Conservation (phyloP, 2,113 vertebrate genomes). For the Serinus canaria region DNA sequence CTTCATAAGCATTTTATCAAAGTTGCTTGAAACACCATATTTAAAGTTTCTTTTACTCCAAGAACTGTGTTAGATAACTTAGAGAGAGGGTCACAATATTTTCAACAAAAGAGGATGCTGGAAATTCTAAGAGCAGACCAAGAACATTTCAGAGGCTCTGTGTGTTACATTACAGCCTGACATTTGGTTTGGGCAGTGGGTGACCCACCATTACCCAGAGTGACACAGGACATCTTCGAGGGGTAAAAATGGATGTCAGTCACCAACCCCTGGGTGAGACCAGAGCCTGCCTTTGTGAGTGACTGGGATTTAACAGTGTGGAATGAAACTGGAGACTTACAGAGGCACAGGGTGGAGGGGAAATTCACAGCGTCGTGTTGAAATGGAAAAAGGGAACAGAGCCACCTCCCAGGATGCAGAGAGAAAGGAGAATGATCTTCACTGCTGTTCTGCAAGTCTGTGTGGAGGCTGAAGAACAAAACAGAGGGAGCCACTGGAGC, state of each 20-base stretch:
- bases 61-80: background rate
- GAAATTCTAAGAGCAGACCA: background rate
- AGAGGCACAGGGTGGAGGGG: background rate
- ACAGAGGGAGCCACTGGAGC: background rate
- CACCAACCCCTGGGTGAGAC: fast-evolving
- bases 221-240: background rate
- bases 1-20: background rate
- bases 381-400: background rate
- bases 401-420: too few species aligned
- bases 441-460: background rate
- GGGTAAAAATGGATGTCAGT: background rate
- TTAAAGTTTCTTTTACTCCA: background rate
- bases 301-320: background rate
- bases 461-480: background rate
- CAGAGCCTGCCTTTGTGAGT: background rate
- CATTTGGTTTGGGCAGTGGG: background rate
- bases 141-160: background rate
- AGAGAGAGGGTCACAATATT: background rate
- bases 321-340: background rate
- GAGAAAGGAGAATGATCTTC: background rate
- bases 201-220: background rate
- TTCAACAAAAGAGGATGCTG: background rate
- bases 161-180: background rate
- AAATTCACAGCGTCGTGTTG: background rate
- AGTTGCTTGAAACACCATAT: background rate